Evolutionary conservation across 2,113 vertebrate genomes (phyloP), one percentile per base, ranked within the genome.

Genomic region (Barnardius zonarius): DNA sequence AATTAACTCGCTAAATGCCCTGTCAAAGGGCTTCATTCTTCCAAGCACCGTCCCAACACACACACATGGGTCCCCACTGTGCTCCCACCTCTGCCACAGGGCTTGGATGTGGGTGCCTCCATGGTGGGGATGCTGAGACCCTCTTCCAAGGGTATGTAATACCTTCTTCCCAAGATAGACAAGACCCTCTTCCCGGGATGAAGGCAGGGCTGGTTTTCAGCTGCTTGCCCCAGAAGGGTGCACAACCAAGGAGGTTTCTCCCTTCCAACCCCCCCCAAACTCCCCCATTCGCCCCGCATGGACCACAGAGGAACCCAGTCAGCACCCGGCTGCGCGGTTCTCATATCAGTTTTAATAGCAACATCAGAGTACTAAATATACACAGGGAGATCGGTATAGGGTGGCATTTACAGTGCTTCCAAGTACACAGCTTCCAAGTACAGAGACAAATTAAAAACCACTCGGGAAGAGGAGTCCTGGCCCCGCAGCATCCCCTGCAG

Each of bases 331-430:
- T 46, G 91, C 43, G 88, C 57, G 28, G 52, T 93, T 97, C 83
- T 98, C 98, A 98, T 97, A 97, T 98, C 98, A 93, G 98, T 98
- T 99, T 99, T 99, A 98, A 98, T 98, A 99, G 98, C 98, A 99
- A 99, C 98, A 98, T 98, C 98, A 98, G 98, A 98, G 98, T 99
- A 98, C 97, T 99, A 98, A 99, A 98, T 98, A 98, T 98, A 99
- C 98, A 99, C 97, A 98, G 98, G 98, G 98, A 97, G 96, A 88
- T 98, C 97, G 97, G 97, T 98, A 98, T 93, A 98, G 98, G 98
- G 98, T 97, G 97, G 98, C 98, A 98, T 98, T 98, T 98, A 99
- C 98, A 99, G 98, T 98, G 98, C 98, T 98, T 98, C 98, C 96
- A 98, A 98, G 98, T 97, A 99, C 98, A 98, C 97, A 98, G 98